Evolutionary conservation across 1,140 invertebrate species (phyloP).

Genomic region (Polypedilum pembai): DNA sequence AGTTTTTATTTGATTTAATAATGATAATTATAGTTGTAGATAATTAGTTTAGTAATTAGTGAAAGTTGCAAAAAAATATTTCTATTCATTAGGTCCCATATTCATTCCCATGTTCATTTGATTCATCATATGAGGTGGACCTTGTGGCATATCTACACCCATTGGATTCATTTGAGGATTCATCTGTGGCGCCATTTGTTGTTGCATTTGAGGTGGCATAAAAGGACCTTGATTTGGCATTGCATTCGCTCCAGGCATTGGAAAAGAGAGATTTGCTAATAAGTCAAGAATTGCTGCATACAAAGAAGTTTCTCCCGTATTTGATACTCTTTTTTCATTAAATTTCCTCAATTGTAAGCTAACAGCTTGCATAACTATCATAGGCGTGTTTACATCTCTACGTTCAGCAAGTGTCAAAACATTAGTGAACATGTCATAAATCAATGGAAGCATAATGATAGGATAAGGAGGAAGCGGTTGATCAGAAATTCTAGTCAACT

Average conservation of each 20-base stretch:
- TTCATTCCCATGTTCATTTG: background rate
- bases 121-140: background rate
- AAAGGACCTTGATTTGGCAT: background rate
- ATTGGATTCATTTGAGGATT: background rate
- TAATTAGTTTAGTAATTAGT: too few species aligned
- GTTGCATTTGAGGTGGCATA: background rate
- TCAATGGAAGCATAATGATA: constrained; percentile 74
- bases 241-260: constrained; percentile 39
- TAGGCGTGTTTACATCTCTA: constrained; percentile 44
- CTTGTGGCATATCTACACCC: background rate
- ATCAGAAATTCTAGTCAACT: constrained; percentile 65
- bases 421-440: constrained; percentile 82
- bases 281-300: constrained; percentile 83
- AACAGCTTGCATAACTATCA: constrained; percentile 46
- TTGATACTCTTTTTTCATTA: constrained; percentile 52
- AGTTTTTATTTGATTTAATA: too few species aligned
- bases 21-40: too few species aligned
- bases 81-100: too few species aligned
- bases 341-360: constrained; percentile 59
- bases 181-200: background rate
- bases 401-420: constrained; percentile 78
- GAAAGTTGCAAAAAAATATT: too few species aligned
- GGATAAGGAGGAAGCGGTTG: constrained; percentile 56
- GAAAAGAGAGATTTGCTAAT: constrained; percentile 66
- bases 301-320: constrained; percentile 70